These are phyloP conservation scores for Nymphalis urticae DNA, from an alignment of 2,888 invertebrate species.

Conservation along the genomic window DNA sequence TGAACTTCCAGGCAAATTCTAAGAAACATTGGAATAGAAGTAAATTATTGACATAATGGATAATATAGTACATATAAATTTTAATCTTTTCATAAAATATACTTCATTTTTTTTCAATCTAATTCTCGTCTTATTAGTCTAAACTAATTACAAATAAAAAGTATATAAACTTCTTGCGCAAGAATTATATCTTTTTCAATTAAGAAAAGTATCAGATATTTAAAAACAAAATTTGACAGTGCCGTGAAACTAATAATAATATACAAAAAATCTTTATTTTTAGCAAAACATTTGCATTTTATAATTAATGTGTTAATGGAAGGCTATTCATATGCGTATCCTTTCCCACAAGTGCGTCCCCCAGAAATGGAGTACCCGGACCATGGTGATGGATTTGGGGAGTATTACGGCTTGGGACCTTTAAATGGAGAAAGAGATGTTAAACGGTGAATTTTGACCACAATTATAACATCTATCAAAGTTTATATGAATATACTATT, in stretches of 20 bases:
- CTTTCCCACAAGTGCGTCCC: conserved; percentile 52
- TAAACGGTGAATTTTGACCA: conserved; percentile 46
- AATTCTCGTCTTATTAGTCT: too few species aligned
- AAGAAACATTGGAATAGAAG: too few species aligned
- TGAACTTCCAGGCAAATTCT: too few species aligned
- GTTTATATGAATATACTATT: too few species aligned
- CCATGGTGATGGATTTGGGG: conserved; percentile 70
- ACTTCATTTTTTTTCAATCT: too few species aligned
- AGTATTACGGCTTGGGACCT: conserved; percentile 60
- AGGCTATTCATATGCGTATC: conserved; percentile 61
- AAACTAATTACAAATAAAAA: too few species aligned
- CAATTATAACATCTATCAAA: background rate
- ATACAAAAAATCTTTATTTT: conserved; percentile 42
- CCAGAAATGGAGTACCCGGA: conserved; percentile 59
- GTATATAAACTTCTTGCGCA: too few species aligned
- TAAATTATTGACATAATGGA: too few species aligned
- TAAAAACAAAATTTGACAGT: conserved; percentile 32
- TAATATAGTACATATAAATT: too few species aligned
- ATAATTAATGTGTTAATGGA: conserved; percentile 56
- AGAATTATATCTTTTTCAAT: background rate
- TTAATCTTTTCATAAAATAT: too few species aligned
- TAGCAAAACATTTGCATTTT: conserved; percentile 40
- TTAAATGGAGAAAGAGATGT: conserved; percentile 49
- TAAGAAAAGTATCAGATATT: background rate
- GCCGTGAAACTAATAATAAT: conserved; percentile 38